Evolutionary conservation across 2,888 invertebrate genomes (phyloP).

Genomic region (Xestia sexstrigata): DNA sequence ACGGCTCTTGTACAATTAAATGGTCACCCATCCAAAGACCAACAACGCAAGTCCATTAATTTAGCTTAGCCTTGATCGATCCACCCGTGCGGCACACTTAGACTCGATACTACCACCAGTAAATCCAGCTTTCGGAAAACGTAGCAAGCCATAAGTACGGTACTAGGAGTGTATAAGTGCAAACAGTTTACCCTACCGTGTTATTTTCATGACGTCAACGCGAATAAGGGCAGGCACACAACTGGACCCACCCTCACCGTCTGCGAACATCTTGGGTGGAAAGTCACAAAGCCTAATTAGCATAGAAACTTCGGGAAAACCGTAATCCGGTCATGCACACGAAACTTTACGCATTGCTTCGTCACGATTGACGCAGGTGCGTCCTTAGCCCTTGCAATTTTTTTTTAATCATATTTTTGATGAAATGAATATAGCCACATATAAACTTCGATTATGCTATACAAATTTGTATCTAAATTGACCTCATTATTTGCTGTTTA

Average conservation of each 20-base stretch:
- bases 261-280: background rate
- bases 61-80: background rate
- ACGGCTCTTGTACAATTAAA: background rate
- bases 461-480: no score
- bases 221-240: conserved; percentile 45
- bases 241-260: conserved; percentile 35
- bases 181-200: conserved; percentile 26
- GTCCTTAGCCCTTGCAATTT: background rate
- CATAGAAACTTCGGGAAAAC: background rate
- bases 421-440: no score
- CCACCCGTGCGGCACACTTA: background rate
- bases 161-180: conserved; percentile 32
- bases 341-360: background rate
- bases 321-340: background rate
- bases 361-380: background rate
- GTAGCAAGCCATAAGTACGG: conserved; percentile 22
- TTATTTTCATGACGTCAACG: conserved; percentile 44
- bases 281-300: conserved; percentile 5
- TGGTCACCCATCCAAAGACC: background rate
- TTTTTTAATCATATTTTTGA: no score
- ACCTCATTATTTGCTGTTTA: no score
- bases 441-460: no score
- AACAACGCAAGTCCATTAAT: background rate
- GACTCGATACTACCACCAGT: background rate
- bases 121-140: conserved; percentile 11